Evolutionary conservation across 1,140 invertebrate genomes (phyloP), one percentile per base, ranked within the genome.

Genomic region (Hycleus cichorii): DNA sequence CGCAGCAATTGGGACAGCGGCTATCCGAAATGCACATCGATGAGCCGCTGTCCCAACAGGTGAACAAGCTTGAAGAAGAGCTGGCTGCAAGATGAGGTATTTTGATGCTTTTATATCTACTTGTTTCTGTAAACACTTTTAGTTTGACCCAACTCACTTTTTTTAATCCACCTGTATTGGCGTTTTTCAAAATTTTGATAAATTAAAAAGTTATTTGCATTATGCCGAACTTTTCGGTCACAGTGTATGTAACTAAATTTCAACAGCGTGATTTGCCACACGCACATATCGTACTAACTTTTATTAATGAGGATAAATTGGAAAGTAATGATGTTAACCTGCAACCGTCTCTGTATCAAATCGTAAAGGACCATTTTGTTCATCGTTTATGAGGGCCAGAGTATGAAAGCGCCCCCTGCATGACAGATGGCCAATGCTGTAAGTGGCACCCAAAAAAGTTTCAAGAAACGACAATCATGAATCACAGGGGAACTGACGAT

Each of bases 291-390:
- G 12, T 42, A 9, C 9, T 52, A 7, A 25, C 39, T 8, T 43
- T 7, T 39, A 39, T 52, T 6, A 5, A 18, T 3, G 39, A 52
- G 3, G 18, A 25, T n/a, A 18, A 25, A 43, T 52, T 24, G 42
- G n/a, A 25, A 11, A 11, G 26, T 32, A 26, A 57, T 8, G 12
- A 58, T 72, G 47, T 45, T 44, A 43, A 63, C 44, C 64, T 11
- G 39, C 71, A 81, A 68, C 71, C 67, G 50, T 18, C 55, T 32
- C 58, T 80, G 26, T 71, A 68, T 71, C 71, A 73, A 24, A 66
- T 74, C 55, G 63, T 77, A 8, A 72, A 32, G 3, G 71, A 44
- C 32, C 69, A 74, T 49, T 78, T 78, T 77, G 75, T 79, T 49
- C 18, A 18, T 18, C 18, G 1, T 18, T 18, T 18, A 18, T 18